phyloP scores from a whole-genome alignment of 2,113 vertebrate genomes.

The Sander vitreus region DNA sequence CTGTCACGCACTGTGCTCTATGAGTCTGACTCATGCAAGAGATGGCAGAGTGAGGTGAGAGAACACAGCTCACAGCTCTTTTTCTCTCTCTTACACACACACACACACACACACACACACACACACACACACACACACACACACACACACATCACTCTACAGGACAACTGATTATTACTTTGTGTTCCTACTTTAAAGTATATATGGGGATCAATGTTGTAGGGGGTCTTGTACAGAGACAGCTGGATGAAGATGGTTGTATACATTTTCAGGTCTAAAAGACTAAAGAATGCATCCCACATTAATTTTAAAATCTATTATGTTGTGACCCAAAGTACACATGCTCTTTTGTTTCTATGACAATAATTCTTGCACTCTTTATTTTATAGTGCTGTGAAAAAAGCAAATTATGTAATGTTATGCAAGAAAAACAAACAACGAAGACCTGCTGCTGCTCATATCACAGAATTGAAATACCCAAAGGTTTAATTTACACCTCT shows the following conservation, averaged over 20 bases:
- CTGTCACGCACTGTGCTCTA: slow-evolving; percentile 77
- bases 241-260: slow-evolving; percentile 18
- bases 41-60: slow-evolving; percentile 67
- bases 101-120: slow-evolving; percentile 22
- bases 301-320: slow-evolving; percentile 38
- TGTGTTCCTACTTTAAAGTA: slow-evolving; percentile 22
- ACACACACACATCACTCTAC: slow-evolving; percentile 15
- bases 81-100: slow-evolving; percentile 7
- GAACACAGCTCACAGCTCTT: slow-evolving; percentile 58
- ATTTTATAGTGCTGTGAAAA: slow-evolving; percentile 18
- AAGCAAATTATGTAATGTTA: slow-evolving; percentile 48
- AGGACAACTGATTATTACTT: slow-evolving; percentile 49
- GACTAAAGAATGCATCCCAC: slow-evolving; percentile 29
- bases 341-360: slow-evolving; percentile 49
- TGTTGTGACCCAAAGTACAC: slow-evolving; percentile 27
- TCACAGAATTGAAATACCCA: slow-evolving; percentile 38
- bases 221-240: slow-evolving; percentile 19
- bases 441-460: slow-evolving; percentile 16
- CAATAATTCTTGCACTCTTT: slow-evolving; percentile 20
- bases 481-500: slow-evolving; percentile 59
- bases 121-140: slow-evolving; percentile 13
- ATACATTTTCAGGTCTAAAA: slow-evolving; percentile 15
- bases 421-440: slow-evolving; percentile 14
- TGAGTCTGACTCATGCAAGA: slow-evolving; percentile 75
- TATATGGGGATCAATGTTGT: slow-evolving; percentile 8